Base-by-base conservation (phyloP, 2,797 vertebrate genomes). In the Moxostoma hubbsi region DNA sequence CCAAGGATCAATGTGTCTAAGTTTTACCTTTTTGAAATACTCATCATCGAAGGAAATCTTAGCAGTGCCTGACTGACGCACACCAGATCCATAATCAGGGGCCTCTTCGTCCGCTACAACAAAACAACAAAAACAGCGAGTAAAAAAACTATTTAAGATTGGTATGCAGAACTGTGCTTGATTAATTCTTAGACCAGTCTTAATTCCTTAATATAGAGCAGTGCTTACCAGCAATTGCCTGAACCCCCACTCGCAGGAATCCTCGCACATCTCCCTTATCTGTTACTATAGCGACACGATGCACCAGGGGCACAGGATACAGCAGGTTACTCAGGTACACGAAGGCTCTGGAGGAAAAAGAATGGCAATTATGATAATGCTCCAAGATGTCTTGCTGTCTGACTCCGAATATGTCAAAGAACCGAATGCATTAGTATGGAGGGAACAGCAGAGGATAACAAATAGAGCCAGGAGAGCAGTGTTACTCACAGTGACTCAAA, bases 21-120 rank as follows among this genome's bases (percentile, higher is more conserved):
- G 2, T 75, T 86, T 90, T 91, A 98, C 98, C 96, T 97, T 96
- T 90, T 93, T 95, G 90, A 98, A 99, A 90, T 96, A 97, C 50
- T 99, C 97, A 2, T 99, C 96, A 89, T 98, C 96, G 80, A 99
- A 99, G 43, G 98, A 99, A 89, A 99, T 99, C 89, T 99, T 99
- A 82, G 98, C 98, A 0, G 97, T 99, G 86, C 98, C 98, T 2
- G 98, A 99, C 92, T 99, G 98, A 79, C 98, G 93, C 73, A 99
- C 95, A 75, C 98, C 98, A 73, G 98, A 99, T 36, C 98, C 98
- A 71, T 99, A 99, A 93, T 99, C 98, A 71, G 98, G 98, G 67
- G 98, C 98, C 88, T 99, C 98, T 87, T 99, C 98, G 45, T 99
- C 98, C 85, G 94, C 98, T 98, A 84, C 79, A 90, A 87, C 70